phyloP scores from a whole-genome alignment of 2,888 invertebrate species.

The Apamea anceps region DNA sequence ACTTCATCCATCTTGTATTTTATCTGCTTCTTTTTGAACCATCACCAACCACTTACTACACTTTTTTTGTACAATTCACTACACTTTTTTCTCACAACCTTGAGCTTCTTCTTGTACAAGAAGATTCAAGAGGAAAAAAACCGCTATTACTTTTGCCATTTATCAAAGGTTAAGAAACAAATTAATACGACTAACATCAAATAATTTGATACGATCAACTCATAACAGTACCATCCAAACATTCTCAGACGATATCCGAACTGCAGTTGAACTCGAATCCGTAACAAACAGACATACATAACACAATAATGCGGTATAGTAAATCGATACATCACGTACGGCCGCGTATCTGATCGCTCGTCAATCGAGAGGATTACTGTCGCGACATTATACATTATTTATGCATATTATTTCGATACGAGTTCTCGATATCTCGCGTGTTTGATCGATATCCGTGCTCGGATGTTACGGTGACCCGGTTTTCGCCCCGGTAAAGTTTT shows the following conservation, averaged over 20 bases:
- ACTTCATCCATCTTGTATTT: neutral
- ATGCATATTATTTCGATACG: conserved; percentile 71
- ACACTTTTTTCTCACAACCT: neutral
- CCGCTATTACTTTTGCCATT: too few species aligned
- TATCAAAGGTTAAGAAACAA: neutral
- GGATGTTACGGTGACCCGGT: conserved; percentile 17
- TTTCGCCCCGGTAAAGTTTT: neutral
- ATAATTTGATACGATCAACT: neutral
- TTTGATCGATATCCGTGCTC: conserved; percentile 47
- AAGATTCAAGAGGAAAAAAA: neutral
- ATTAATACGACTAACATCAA: neutral
- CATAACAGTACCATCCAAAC: conserved; percentile 29
- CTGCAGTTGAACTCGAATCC: conserved; percentile 40
- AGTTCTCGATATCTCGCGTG: conserved; percentile 52
- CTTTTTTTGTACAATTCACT: too few species aligned
- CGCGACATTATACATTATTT: conserved; percentile 70
- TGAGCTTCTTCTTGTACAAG: neutral
- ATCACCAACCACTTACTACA: neutral
- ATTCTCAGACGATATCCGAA: conserved; percentile 38
- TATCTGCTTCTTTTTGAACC: neutral
- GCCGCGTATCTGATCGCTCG: conserved; percentile 71
- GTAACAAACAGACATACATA: conserved; percentile 63
- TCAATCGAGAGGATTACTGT: conserved; percentile 71
- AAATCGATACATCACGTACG: conserved; percentile 74
- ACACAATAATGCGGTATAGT: conserved; percentile 69